A percentile compares a stretch with the other conserved stretches of the same genome.
Evolutionary conservation across 1,140 invertebrate genomes (phyloP).

Genomic region (Habropoda laboriosa): DNA sequence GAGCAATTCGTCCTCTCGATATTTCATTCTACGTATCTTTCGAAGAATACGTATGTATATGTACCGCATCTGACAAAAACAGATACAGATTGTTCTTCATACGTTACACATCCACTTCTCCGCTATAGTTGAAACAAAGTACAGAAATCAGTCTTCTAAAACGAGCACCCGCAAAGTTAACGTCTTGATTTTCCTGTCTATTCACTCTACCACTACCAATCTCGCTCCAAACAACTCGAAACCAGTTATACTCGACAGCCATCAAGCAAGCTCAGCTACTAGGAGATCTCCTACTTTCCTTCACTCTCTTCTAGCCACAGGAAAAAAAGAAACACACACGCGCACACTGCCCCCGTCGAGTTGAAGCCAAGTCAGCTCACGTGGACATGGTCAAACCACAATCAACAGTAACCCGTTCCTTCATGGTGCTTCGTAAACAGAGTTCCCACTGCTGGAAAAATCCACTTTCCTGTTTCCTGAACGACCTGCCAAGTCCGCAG

Average conservation of each 20-base stretch:
- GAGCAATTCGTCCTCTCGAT: neutral
- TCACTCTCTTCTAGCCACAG: neutral
- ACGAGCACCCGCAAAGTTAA: too few species aligned
- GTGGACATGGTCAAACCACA: neutral
- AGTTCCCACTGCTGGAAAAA: neutral
- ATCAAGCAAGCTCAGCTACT: neutral
- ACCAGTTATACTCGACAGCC: too few species aligned
- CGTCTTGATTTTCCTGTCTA: too few species aligned
- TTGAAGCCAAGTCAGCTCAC: neutral
- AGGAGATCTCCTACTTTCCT: neutral
- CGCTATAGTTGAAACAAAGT: too few species aligned
- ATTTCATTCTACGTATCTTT: neutral
- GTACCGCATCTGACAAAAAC: too few species aligned
- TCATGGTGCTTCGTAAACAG: neutral
- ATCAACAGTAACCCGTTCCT: neutral
- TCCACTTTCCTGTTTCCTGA: neutral
- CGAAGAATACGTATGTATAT: neutral
- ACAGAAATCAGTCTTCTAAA: too few species aligned
- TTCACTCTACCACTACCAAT: neutral
- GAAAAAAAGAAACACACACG: too few species aligned
- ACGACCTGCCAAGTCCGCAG: neutral
- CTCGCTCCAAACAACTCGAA: neutral
- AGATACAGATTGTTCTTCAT: too few species aligned
- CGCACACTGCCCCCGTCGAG: neutral
- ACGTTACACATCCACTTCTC: too few species aligned